These are phyloP conservation scores for Zaprionus lineosus DNA, from an alignment of 2,888 invertebrate species.

Conservation along the genomic window DNA sequence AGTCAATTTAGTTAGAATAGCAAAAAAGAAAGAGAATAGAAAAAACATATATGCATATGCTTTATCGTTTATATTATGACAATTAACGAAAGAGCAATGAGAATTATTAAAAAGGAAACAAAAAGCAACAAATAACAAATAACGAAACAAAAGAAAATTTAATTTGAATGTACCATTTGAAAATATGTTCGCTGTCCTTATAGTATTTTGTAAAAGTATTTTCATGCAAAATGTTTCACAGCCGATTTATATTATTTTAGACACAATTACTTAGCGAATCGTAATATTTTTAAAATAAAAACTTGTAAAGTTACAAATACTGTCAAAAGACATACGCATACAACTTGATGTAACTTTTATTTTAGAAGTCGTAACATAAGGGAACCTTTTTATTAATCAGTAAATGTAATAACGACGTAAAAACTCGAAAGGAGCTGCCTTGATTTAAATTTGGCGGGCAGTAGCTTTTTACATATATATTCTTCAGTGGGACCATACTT, in stretches of 20 bases:
- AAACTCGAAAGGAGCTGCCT: too few relatives aligned
- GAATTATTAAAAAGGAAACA: constrained; percentile 56
- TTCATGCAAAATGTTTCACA: constrained; percentile 57
- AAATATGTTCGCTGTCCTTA: constrained; percentile 58
- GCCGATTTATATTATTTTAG: constrained; percentile 65
- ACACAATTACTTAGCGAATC: constrained; percentile 76
- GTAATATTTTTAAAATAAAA: constrained; percentile 72
- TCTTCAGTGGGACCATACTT: too few relatives aligned
- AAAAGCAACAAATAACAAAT: constrained; percentile 7
- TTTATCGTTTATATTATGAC: constrained; percentile 60
- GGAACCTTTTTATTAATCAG: too few relatives aligned
- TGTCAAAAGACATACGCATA: constrained; percentile 2
- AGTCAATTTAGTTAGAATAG: constrained; percentile 71
- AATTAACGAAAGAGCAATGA: constrained; percentile 58
- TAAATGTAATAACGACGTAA: too few relatives aligned
- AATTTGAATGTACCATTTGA: constrained; percentile 22
- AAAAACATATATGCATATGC: constrained; percentile 58
- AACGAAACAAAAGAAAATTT: constrained; percentile 19
- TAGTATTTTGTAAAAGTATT: constrained; percentile 77
- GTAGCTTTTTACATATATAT: too few relatives aligned
- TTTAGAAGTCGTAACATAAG: too few relatives aligned
- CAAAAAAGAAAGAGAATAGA: constrained; percentile 35
- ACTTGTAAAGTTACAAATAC: constrained; percentile 68
- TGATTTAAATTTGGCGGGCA: too few relatives aligned
- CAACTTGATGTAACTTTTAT: background rate